A percentile compares a stretch with the other conserved stretches of the same genome.
Conservation (phyloP, 2,113 vertebrate species). For the Perca fluviatilis region DNA sequence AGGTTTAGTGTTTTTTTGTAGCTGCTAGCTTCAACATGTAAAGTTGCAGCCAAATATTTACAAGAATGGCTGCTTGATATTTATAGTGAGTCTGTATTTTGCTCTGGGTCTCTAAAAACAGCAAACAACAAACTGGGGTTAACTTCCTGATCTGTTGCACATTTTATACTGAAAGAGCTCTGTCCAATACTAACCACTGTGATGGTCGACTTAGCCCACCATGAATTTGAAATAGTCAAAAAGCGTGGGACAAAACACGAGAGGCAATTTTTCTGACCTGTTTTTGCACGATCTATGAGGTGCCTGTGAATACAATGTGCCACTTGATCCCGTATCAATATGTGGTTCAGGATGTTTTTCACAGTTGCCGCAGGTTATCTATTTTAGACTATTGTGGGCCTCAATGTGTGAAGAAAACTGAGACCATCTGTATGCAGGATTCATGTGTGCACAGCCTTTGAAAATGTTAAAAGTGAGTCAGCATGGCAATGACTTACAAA, state of each 20-base stretch:
- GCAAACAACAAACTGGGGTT: neutral
- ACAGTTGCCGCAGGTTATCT: neutral
- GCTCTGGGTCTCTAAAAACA: neutral
- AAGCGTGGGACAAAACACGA: constrained; percentile 4
- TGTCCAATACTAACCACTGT: neutral
- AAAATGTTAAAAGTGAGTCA: constrained; percentile 41
- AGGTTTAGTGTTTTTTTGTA: neutral
- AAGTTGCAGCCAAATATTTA: neutral
- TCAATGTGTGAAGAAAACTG: constrained; percentile 13
- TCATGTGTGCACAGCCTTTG: neutral
- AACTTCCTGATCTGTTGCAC: neutral
- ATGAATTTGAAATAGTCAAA: constrained; percentile 29
- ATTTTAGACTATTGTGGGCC: constrained; percentile 3
- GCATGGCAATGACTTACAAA: constrained; percentile 10
- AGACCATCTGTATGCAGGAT: constrained; percentile 21
- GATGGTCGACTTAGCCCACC: neutral
- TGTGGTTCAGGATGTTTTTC: constrained; percentile 12
- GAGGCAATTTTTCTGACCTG: constrained; percentile 17
- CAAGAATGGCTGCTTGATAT: neutral
- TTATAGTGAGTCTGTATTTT: neutral
- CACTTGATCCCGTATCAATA: constrained; percentile 19
- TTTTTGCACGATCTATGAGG: neutral
- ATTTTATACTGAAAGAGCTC: neutral
- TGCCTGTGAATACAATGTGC: constrained; percentile 1
- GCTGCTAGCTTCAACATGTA: constrained; percentile 7